Evolutionary conservation across 2,888 invertebrate genomes (phyloP).

Genomic region (Carcina quercana): DNA sequence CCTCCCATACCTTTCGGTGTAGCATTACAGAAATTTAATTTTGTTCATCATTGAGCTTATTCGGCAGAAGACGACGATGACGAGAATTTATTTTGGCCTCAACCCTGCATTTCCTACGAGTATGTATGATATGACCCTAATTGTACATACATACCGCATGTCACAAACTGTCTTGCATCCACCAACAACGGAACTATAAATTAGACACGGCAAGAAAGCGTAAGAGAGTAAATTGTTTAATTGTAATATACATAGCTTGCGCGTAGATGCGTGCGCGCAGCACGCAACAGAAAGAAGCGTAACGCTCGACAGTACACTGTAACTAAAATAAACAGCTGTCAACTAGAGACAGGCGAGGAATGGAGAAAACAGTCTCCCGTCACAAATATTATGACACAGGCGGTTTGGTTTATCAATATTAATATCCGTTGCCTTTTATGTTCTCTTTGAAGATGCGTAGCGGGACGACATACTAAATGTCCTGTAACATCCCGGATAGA

Average conservation of each 20-base stretch:
- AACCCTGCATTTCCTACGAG: conserved; percentile 28
- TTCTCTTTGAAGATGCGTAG: conserved; percentile 3
- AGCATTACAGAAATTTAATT: no score
- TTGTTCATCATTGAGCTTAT: no score
- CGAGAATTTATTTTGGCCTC: no score
- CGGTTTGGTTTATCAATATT: conserved; percentile 11
- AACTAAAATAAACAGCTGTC: conserved; percentile 44
- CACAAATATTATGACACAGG: conserved; percentile 29
- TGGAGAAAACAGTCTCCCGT: conserved; percentile 33
- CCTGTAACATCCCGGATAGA: conserved; percentile 2
- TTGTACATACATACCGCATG: no score
- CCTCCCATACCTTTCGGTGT: no score
- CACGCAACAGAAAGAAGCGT: conserved; percentile 32
- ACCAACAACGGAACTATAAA: conserved; percentile 42
- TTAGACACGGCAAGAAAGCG: conserved; percentile 50
- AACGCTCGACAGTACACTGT: conserved; percentile 18
- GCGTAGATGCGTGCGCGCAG: conserved; percentile 25
- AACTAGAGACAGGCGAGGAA: conserved; percentile 27
- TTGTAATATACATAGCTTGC: conserved; percentile 44
- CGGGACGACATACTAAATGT: conserved; percentile 1
- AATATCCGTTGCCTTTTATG: neutral
- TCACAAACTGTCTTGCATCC: no score
- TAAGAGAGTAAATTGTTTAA: conserved; percentile 62
- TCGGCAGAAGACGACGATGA: no score
- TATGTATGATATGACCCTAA: no score